phyloP scores from a whole-genome alignment of 2,113 vertebrate genomes.

The Sisor rabdophorus region DNA sequence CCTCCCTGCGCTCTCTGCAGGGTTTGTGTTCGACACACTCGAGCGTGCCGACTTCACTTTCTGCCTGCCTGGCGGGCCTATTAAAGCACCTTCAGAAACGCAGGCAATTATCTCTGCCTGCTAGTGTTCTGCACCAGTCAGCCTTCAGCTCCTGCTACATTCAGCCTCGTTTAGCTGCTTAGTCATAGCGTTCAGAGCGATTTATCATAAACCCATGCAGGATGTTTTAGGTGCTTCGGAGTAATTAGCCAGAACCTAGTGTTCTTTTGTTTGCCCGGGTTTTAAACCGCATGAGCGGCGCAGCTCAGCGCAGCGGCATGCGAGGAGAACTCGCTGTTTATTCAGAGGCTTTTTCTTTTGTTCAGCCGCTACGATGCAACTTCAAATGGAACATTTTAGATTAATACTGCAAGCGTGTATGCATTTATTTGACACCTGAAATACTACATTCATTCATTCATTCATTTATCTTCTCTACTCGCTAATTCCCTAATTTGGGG shows the following conservation, averaged over 20 bases:
- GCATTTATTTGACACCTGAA: too few species aligned
- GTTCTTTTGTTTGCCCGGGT: conserved; percentile 26
- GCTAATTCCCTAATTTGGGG: too few species aligned
- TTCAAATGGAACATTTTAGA: conserved; percentile 26
- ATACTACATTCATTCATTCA: too few species aligned
- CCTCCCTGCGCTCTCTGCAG: conserved; percentile 7
- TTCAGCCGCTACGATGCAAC: neutral
- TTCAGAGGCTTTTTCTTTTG: neutral
- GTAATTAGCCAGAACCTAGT: conserved; percentile 39
- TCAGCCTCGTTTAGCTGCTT: conserved; percentile 35
- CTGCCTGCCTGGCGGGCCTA: conserved; percentile 37
- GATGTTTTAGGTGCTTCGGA: conserved; percentile 39
- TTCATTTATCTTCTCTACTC: too few species aligned
- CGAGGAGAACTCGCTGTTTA: neutral
- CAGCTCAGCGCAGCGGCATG: neutral
- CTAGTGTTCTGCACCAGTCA: conserved; percentile 28
- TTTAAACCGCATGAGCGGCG: conserved; percentile 12
- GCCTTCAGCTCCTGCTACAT: conserved; percentile 31
- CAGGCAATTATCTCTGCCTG: conserved; percentile 38
- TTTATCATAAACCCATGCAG: conserved; percentile 34
- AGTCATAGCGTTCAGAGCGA: conserved; percentile 35
- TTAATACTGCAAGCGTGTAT: conserved; percentile 10
- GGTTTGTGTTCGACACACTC: conserved; percentile 30
- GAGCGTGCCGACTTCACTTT: conserved; percentile 23
- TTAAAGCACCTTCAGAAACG: conserved; percentile 40